Base-by-base conservation (phyloP, 2,113 vertebrate genomes). In the Sarotherodon lohbergeri region DNA sequence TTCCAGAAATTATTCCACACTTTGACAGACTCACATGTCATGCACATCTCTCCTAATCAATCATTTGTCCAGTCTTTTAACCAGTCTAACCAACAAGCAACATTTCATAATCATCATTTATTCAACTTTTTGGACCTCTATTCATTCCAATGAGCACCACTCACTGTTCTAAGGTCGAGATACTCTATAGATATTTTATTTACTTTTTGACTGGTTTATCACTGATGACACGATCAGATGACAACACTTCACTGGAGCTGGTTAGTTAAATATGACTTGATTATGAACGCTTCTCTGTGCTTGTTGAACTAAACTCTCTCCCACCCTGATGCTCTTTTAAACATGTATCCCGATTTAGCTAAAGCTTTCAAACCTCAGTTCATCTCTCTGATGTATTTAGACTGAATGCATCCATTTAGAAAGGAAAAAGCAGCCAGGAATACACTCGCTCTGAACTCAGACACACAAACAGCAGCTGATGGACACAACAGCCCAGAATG, bases 381-480 rank as follows among this genome's bases (percentile, higher is more conserved):
- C 61, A 12, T 56, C n/a, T 61, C 19, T 22, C 9, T 59, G 55
- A 50, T 78, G 19, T 48, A 6, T 55, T 79, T 32, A 68, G 36
- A 52, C 76, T 5, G 9, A 78, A 27, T 56, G 24, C 46, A 36
- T 80, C 50, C 84, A 54, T 84, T 68, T 4, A 29, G 13, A 81
- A 57, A 85, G 46, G 19, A 59, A 85, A 29, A 81, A 17, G 3
- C 32, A 13, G 32, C n/a, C 27, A 79, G 52, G 81, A 32, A 80
- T 43, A 54, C 14, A 32, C 9, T 61, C 1, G 7, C 41, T 61
- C n/a, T 22, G 52, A 81, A 57, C 24, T 52, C 86, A 27, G n/a
- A 88, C 55, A 39, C 90, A 63, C 86, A 55, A 68, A 50, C 88
- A 59, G 54, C 71, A 61, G 84, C 83, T 79, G 80, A 88, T 54